A percentile compares a stretch with the other conserved stretches of the same genome.
phyloP scores from a whole-genome alignment of 2,113 vertebrate species.

The Cinclus mexicanus region DNA sequence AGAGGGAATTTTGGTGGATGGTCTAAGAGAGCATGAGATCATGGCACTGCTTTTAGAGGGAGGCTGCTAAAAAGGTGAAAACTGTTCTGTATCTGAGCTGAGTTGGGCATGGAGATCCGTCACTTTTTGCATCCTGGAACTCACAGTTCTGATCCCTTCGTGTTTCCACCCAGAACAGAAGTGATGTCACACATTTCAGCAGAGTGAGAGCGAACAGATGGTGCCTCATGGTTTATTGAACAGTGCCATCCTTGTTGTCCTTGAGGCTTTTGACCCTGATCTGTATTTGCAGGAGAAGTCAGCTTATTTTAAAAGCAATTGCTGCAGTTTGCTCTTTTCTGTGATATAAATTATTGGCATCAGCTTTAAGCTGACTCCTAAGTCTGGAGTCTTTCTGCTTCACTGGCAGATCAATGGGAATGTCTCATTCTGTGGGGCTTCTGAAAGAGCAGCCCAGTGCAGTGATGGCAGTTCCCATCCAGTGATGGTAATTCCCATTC shows the following conservation, averaged over 20 bases:
- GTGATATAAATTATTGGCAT: neutral
- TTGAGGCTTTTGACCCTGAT: neutral
- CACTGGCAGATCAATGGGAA: neutral
- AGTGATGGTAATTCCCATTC: neutral
- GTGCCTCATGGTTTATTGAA: neutral
- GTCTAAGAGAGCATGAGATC: neutral
- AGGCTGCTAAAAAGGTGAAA: neutral
- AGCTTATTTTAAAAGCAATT: neutral
- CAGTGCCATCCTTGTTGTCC: neutral
- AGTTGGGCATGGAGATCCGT: neutral
- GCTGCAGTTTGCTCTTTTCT: neutral
- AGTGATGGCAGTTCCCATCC: neutral
- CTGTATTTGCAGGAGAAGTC: neutral
- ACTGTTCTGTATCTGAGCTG: neutral
- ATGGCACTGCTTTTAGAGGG: neutral
- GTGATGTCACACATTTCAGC: neutral
- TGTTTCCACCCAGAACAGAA: neutral
- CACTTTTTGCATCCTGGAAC: neutral
- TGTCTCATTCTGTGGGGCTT: neutral
- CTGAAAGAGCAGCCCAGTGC: neutral
- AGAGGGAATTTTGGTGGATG: neutral
- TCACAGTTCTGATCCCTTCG: rapidly evolving
- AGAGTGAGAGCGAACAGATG: neutral
- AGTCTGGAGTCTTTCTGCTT: neutral
- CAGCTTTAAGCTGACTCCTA: neutral